Conservation (phyloP, 2,888 invertebrate genomes). For the Griposia aprilina region DNA sequence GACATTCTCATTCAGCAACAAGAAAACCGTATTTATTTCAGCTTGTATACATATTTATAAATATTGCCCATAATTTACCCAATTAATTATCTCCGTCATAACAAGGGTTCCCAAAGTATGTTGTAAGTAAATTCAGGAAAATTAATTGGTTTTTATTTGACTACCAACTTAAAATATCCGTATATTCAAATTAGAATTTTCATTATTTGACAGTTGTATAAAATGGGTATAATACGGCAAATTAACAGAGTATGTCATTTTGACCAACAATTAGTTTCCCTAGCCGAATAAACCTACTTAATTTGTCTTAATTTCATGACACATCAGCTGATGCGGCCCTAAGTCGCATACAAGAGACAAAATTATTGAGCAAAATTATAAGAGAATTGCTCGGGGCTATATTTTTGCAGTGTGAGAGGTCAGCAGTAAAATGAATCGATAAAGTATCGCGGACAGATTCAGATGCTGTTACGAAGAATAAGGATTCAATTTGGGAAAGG, state of each 20-base stretch:
- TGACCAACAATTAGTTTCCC: neutral
- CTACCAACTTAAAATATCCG: neutral
- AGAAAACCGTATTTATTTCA: slow-evolving; percentile 23
- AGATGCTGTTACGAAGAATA: slow-evolving; percentile 40
- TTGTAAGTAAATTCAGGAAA: neutral
- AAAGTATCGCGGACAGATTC: slow-evolving; percentile 48
- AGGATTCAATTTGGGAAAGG: slow-evolving; percentile 52
- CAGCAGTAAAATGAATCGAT: slow-evolving; percentile 58
- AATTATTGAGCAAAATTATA: slow-evolving; percentile 44
- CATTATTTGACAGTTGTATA: too few species aligned
- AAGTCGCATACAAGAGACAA: slow-evolving; percentile 26
- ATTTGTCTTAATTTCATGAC: slow-evolving; percentile 24
- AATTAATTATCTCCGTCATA: slow-evolving; percentile 29
- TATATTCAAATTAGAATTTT: too few species aligned
- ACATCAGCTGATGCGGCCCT: neutral
- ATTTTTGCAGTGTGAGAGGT: slow-evolving; percentile 42
- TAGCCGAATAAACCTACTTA: neutral
- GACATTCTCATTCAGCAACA: slow-evolving; percentile 1
- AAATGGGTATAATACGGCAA: too few species aligned
- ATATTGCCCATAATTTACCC: slow-evolving; percentile 17
- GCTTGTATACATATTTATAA: slow-evolving; percentile 20
- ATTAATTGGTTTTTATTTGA: neutral
- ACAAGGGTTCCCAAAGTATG: slow-evolving; percentile 11
- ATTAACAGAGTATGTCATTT: neutral
- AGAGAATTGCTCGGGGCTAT: slow-evolving; percentile 33